phyloP scores from a whole-genome alignment of 2,113 vertebrate species.

The Odobenus rosmarus region DNA sequence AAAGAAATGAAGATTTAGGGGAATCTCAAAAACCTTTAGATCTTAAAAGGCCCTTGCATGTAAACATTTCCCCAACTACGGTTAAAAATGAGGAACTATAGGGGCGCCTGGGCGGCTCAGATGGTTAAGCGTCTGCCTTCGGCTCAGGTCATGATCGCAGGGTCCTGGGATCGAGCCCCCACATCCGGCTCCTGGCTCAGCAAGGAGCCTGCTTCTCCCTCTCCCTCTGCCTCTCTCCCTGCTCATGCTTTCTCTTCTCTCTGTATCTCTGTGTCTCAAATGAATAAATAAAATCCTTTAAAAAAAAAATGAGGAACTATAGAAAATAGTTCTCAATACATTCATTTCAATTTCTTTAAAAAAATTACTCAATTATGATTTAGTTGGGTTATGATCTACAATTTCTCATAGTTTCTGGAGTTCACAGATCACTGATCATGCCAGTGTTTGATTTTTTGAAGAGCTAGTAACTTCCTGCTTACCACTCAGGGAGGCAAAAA shows the following conservation, averaged over 20 bases:
- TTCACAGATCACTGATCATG: not conserved
- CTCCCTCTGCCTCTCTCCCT: no score
- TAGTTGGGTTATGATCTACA: not conserved
- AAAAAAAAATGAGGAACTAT: not conserved
- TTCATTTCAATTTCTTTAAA: not conserved
- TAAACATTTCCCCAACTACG: not conserved
- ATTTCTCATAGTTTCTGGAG: not conserved
- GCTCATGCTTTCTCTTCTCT: no score
- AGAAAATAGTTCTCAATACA: not conserved
- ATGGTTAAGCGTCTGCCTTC: no score
- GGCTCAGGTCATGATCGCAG: no score
- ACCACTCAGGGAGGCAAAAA: not conserved
- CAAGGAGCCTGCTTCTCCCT: no score
- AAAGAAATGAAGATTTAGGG: not conserved
- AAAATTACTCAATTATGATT: not conserved
- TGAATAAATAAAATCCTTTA: no score
- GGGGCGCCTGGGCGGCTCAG: no score
- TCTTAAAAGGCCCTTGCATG: not conserved
- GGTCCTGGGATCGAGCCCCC: no score
- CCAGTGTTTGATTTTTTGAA: not conserved
- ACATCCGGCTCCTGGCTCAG: no score
- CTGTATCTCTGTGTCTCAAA: no score
- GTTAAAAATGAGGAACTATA: not conserved
- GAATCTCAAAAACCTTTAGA: not conserved
- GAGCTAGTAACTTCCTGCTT: not conserved